Conservation (phyloP, 2,113 vertebrate genomes). For the Oreochromis spilurus region DNA sequence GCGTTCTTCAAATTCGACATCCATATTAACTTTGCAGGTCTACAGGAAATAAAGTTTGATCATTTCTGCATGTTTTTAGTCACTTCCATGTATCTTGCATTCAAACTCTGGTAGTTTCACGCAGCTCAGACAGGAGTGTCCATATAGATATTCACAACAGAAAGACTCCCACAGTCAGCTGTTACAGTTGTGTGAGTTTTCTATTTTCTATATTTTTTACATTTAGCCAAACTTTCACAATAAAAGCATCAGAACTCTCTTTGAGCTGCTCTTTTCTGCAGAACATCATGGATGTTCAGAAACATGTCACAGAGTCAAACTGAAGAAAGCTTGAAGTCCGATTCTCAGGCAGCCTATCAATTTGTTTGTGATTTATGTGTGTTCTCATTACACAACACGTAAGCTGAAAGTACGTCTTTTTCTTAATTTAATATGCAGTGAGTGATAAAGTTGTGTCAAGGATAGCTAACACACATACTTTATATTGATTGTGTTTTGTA, state of each 20-base stretch:
- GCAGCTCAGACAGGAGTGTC: background rate
- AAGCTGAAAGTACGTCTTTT: accelerated
- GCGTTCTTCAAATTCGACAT: accelerated
- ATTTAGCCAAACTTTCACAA: background rate
- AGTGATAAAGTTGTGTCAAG: background rate
- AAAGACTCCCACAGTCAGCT: background rate
- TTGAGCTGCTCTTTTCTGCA: accelerated
- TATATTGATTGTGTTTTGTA: too few species aligned
- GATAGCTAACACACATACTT: accelerated
- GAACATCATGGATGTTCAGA: background rate
- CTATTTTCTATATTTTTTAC: too few species aligned
- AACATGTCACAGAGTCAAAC: background rate
- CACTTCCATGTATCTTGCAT: background rate
- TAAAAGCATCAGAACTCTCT: accelerated
- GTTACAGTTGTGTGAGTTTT: background rate
- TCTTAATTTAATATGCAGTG: background rate
- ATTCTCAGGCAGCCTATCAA: accelerated
- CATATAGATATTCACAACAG: background rate
- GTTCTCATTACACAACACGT: accelerated
- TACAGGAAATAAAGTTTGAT: background rate
- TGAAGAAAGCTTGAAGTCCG: background rate
- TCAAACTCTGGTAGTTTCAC: background rate
- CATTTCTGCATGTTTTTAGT: accelerated
- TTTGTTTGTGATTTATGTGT: accelerated
- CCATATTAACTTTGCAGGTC: accelerated